A percentile compares a stretch with the other conserved stretches of the same genome.
These are phyloP conservation scores for Nesogale talazaci DNA, from an alignment of 2,113 vertebrate genomes.

Conservation along the genomic window DNA sequence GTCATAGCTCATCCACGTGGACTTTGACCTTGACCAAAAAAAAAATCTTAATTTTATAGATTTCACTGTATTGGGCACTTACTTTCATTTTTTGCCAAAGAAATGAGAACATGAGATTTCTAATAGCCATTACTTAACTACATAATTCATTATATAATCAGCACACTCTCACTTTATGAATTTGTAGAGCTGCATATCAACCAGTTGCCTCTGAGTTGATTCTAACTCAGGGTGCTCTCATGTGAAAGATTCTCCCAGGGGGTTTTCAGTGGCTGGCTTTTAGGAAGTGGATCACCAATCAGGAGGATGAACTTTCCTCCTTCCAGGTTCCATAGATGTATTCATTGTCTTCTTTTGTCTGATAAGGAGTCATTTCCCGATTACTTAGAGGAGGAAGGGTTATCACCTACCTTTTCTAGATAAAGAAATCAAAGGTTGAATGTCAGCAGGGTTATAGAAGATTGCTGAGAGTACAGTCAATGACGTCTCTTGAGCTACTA, in stretches of 20 bases:
- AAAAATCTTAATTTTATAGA: neutral
- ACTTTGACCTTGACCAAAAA: neutral
- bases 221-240: neutral
- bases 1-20: neutral
- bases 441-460: neutral
- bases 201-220: neutral
- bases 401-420: neutral
- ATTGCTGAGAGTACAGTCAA: neutral
- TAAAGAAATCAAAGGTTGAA: neutral
- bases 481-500: constrained; percentile 31
- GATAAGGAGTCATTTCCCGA: neutral
- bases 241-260: neutral
- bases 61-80: neutral
- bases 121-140: neutral
- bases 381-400: neutral
- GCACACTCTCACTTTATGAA: neutral
- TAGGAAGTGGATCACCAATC: neutral
- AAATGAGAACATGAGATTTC: neutral
- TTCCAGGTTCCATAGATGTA: neutral
- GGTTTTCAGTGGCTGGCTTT: neutral
- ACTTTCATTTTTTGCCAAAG: neutral
- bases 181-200: too few relatives aligned
- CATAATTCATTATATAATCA: neutral
- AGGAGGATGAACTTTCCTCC: neutral
- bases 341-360: neutral